These are phyloP conservation scores for Melanostoma scalare DNA, from an alignment of 2,888 invertebrate species.

Conservation along the genomic window DNA sequence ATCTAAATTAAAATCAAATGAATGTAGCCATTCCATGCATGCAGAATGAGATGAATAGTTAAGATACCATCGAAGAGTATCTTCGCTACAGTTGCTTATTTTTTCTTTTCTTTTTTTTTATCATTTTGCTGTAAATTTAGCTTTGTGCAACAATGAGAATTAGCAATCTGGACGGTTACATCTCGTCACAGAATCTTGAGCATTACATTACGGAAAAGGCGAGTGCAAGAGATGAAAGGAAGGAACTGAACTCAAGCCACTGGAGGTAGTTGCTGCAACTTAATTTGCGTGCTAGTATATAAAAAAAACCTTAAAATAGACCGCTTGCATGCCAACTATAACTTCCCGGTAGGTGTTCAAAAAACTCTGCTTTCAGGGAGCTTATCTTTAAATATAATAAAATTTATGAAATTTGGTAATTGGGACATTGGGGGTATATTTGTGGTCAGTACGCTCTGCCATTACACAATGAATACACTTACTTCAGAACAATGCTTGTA, in stretches of 20 bases:
- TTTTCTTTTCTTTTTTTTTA: not conserved
- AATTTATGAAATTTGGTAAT: too few species aligned
- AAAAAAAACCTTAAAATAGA: too few species aligned
- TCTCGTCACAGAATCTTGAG: slow-evolving; percentile 61
- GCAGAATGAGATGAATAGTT: slow-evolving; percentile 24
- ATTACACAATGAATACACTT: too few species aligned
- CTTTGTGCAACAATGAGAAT: slow-evolving; percentile 35
- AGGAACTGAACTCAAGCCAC: not conserved
- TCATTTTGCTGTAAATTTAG: slow-evolving; percentile 12
- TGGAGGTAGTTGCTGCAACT: not conserved
- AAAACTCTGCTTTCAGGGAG: too few species aligned
- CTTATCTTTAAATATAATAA: too few species aligned
- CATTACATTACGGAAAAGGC: slow-evolving; percentile 39
- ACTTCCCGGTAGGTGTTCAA: too few species aligned
- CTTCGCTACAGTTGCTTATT: not conserved
- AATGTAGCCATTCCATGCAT: slow-evolving; percentile 42
- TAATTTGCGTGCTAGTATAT: too few species aligned
- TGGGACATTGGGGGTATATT: too few species aligned
- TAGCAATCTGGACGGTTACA: slow-evolving; percentile 44
- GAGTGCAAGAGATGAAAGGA: not conserved
- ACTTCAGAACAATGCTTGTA: too few species aligned
- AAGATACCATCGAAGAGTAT: slow-evolving; percentile 20
- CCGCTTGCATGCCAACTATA: too few species aligned
- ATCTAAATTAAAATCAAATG: slow-evolving; percentile 53
- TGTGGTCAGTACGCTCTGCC: too few species aligned